Base-by-base conservation (phyloP, 2,113 vertebrate species). In the Lophura nycthemera region DNA sequence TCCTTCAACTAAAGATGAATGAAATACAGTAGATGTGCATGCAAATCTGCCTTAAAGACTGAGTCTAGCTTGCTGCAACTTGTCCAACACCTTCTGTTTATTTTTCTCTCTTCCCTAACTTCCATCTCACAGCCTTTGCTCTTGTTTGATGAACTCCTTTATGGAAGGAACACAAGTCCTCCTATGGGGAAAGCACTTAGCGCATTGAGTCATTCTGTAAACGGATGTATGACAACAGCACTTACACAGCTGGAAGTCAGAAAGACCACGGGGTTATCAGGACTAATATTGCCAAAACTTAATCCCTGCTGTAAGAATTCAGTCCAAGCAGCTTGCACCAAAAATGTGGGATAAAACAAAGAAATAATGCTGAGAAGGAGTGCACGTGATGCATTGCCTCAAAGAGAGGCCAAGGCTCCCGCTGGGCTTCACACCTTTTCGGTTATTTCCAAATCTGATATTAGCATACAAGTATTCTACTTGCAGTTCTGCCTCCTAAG, bases 351-450 rank as follows among this genome's bases (percentile, higher is more conserved):
- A 30, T 65, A 25, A 60, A 60, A 14, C 13, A 17, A 74, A 42
- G 64, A 85, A 52, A 40, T 7, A 20, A 34, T 19, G 2, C 36
- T 3, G 30, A 27, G 24, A 12, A 16, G 83, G n/a, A 8, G 36
- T 42, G 60, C 5, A 34, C 5, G 0, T 17, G 16, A 43, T 25
- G n/a, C 10, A 1, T 11, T 17, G 20, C 32, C 50, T 54, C 36
- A 22, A 29, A 36, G 56, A 38, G 32, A 29, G 0, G 0, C 8
- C 8, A 17, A 1, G 0, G 43, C 63, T 74, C 29, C 73, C 70
- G 38, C 21, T 20, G 7, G 43, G 11, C 65, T 72, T 50, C 54
- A 36, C 54, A 13, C 19, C 5, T 9, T 29, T 54, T 30, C 30
- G 8, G 12, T 40, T 61, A 27, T 60, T 88, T 73, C 67, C 60